Evolutionary conservation across 1,140 invertebrate genomes (phyloP).

Genomic region (Aleiodes sp.): DNA sequence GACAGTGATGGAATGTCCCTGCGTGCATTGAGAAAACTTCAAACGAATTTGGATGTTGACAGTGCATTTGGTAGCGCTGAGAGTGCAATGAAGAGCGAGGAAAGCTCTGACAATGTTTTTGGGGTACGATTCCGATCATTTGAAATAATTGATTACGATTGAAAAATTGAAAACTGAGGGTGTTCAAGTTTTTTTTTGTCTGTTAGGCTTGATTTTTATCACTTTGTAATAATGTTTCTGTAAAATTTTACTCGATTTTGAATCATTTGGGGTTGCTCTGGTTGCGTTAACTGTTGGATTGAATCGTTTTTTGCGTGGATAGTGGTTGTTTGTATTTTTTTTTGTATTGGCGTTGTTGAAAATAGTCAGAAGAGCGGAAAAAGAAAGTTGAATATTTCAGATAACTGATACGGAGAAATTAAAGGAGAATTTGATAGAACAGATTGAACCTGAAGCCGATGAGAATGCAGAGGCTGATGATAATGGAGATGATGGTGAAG

Average conservation of each 20-base stretch:
- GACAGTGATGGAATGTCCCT: slow-evolving; percentile 57
- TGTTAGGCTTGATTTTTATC: slow-evolving; percentile 2
- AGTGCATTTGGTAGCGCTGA: slow-evolving; percentile 53
- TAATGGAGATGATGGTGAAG: slow-evolving; percentile 37
- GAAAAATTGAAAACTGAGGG: not conserved
- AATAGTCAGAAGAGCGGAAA: slow-evolving; percentile 25
- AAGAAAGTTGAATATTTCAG: slow-evolving; percentile 35
- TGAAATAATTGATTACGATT: not conserved
- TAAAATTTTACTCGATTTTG: not conserved
- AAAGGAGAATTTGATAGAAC: slow-evolving; percentile 40
- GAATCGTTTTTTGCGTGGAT: too few relatives aligned
- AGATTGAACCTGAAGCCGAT: slow-evolving; percentile 37
- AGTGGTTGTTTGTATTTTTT: not conserved
- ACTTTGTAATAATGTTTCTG: slow-evolving; percentile 15
- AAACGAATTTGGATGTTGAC: slow-evolving; percentile 42
- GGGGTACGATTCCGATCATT: slow-evolving; percentile 28
- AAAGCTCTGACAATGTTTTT: slow-evolving; percentile 26
- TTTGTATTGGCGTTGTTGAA: slow-evolving; percentile 27
- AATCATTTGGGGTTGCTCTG: slow-evolving; percentile 4
- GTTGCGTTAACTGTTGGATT: not conserved
- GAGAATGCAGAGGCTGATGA: slow-evolving; percentile 21
- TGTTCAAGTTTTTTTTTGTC: not conserved
- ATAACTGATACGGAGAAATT: slow-evolving; percentile 30
- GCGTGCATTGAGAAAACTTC: slow-evolving; percentile 45
- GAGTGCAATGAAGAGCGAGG: slow-evolving; percentile 36